Conservation (phyloP, 1,140 invertebrate species). For the Euura lappo region DNA sequence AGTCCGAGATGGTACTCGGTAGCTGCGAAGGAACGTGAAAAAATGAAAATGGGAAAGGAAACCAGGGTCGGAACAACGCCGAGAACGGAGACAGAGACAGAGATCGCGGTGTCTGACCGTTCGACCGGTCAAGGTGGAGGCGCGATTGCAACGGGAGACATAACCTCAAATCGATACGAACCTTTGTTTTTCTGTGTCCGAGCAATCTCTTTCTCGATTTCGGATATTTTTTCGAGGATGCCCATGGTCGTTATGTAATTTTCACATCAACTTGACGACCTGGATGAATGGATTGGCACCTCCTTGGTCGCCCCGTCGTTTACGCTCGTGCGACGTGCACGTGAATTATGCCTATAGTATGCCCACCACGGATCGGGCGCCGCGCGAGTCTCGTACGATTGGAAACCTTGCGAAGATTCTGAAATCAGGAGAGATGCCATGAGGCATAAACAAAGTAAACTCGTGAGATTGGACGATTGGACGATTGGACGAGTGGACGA, state of each 20-base stretch:
- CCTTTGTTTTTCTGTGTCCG: constrained; percentile 99
- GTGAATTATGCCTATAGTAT: too few relatives aligned
- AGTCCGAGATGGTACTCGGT: constrained; percentile 99
- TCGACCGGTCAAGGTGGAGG: not conserved
- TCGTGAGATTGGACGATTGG: too few relatives aligned
- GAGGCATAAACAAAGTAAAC: too few relatives aligned
- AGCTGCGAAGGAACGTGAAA: constrained; percentile 68
- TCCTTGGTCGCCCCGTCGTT: too few relatives aligned
- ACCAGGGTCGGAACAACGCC: constrained; percentile 9
- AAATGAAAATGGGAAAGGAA: constrained; percentile 18
- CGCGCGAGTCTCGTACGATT: too few relatives aligned
- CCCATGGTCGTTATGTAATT: constrained; percentile 72
- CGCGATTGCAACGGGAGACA: not conserved
- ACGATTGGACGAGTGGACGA: too few relatives aligned
- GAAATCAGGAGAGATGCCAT: too few relatives aligned
- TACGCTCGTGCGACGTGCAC: too few relatives aligned
- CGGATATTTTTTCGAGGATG: constrained; percentile 96
- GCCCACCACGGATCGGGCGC: too few relatives aligned
- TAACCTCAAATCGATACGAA: constrained; percentile 51
- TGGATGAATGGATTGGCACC: too few relatives aligned
- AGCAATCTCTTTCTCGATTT: constrained; percentile 98
- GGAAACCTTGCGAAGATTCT: too few relatives aligned
- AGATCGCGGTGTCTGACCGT: constrained; percentile 6
- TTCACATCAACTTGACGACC: too few relatives aligned
- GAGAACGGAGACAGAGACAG: constrained; percentile 11